Conservation (phyloP, 2,888 invertebrate genomes). For the Seira musarum region DNA sequence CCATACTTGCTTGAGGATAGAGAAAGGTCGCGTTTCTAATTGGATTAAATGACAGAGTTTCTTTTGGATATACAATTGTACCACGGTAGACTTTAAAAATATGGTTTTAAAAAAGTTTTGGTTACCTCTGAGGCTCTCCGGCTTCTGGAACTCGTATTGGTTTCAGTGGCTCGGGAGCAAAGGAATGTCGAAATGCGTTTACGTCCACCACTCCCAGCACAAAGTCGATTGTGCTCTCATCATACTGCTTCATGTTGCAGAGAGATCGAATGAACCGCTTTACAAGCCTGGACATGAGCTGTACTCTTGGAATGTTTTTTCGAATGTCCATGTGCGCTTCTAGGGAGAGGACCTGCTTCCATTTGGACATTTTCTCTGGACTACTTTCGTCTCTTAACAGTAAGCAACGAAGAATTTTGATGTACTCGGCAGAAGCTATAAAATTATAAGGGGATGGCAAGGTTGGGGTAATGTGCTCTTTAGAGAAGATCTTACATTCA, state of each 20-base stretch:
- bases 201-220: slow-evolving; percentile 62
- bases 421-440: slow-evolving; percentile 57
- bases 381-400: slow-evolving; percentile 44
- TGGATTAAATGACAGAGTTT: no score
- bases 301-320: slow-evolving; percentile 52
- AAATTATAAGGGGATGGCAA: slow-evolving; percentile 45
- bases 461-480: slow-evolving; percentile 49
- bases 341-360: slow-evolving; percentile 53
- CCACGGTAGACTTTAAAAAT: no score
- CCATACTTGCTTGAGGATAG: slow-evolving; percentile 57
- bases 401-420: slow-evolving; percentile 61
- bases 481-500: slow-evolving; percentile 59
- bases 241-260: slow-evolving; percentile 52
- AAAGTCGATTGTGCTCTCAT: slow-evolving; percentile 49
- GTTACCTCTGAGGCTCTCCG: slow-evolving; percentile 2
- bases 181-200: slow-evolving; percentile 61
- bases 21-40: slow-evolving; percentile 61
- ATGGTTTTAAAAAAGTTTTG: no score
- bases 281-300: slow-evolving; percentile 44
- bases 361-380: slow-evolving; percentile 48
- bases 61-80: no score
- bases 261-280: slow-evolving; percentile 49
- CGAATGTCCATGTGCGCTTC: slow-evolving; percentile 58
- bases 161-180: slow-evolving; percentile 50
- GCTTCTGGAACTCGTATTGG: background rate